Percentiles rank a stretch among this genome's conserved stretches.
phyloP scores from a whole-genome alignment of 2,113 vertebrate genomes.

The Sprattus sprattus region DNA sequence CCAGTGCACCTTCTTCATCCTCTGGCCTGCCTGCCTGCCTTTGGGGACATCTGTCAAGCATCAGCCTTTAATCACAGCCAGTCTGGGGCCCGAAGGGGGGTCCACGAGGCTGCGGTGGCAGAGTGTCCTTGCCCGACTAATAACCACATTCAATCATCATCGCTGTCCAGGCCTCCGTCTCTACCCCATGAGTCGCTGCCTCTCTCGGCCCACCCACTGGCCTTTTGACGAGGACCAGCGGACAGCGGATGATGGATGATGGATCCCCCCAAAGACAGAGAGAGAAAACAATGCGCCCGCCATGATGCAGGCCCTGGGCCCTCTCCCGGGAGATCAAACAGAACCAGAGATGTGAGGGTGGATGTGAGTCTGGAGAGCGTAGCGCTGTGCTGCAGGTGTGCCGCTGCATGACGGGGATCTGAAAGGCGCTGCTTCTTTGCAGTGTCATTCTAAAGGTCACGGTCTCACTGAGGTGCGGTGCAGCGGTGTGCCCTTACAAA shows the following conservation, averaged over 20 bases:
- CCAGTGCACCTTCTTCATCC: not conserved
- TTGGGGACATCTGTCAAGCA: conserved; percentile 55
- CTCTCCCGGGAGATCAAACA: not conserved
- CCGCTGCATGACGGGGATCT: not conserved
- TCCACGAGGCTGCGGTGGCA: not conserved
- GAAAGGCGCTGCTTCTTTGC: not conserved
- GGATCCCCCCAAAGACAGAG: conserved; percentile 41
- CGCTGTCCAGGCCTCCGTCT: conserved; percentile 54
- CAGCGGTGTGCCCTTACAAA: not conserved
- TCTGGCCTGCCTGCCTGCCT: conserved; percentile 4
- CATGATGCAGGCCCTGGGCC: not conserved
- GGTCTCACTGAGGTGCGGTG: not conserved
- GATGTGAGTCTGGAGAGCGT: not conserved
- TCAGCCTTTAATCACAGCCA: conserved; percentile 62
- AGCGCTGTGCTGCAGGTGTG: not conserved
- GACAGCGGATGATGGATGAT: conserved; percentile 48
- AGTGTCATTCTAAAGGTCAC: conserved; percentile 7
- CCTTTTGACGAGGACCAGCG: conserved; percentile 50
- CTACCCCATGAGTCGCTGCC: conserved; percentile 46
- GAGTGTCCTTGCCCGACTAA: conserved; percentile 65
- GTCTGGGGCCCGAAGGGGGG: conserved; percentile 46
- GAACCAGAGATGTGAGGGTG: not conserved
- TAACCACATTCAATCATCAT: conserved; percentile 68
- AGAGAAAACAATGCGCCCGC: not conserved
- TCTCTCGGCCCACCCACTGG: conserved; percentile 41